These are phyloP conservation scores for Zelostemma sp. DNA, from an alignment of 1,140 invertebrate genomes.

Conservation along the genomic window DNA sequence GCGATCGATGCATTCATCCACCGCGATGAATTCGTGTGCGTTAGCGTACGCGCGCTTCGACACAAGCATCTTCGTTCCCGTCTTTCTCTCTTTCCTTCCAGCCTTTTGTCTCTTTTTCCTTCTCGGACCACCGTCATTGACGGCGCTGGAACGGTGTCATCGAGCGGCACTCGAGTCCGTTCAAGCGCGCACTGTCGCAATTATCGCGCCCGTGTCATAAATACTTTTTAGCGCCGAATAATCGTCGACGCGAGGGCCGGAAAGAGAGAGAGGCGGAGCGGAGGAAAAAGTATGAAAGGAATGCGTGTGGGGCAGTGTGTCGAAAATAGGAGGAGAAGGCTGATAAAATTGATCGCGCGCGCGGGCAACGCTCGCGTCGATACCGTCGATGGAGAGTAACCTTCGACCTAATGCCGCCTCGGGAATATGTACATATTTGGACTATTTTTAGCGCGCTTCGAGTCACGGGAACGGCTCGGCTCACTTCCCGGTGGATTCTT, in stretches of 20 bases:
- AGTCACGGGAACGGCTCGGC: no score
- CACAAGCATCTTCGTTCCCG: conserved; percentile 36
- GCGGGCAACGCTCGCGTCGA: no score
- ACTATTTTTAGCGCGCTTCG: no score
- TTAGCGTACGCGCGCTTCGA: conserved; percentile 15
- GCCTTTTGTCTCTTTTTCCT: conserved; percentile 36
- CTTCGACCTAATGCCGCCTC: no score
- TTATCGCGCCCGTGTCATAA: conserved; percentile 45
- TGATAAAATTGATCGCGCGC: no score
- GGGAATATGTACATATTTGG: no score
- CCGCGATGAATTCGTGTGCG: not conserved
- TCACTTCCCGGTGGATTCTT: no score
- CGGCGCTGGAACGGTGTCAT: conserved; percentile 35
- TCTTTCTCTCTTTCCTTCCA: conserved; percentile 28
- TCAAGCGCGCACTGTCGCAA: conserved; percentile 36
- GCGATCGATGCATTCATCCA: conserved; percentile 43
- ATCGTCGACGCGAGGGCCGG: not conserved
- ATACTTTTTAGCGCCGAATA: conserved; percentile 41
- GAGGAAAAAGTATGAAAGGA: not conserved
- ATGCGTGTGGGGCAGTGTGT: not conserved
- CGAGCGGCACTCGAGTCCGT: conserved; percentile 43
- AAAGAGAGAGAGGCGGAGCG: not conserved
- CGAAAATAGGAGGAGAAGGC: not conserved
- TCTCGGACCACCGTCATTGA: conserved; percentile 35
- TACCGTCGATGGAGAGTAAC: no score